Evolutionary conservation across 2,113 vertebrate species (phyloP).

Genomic region (Panurus biarmicus): DNA sequence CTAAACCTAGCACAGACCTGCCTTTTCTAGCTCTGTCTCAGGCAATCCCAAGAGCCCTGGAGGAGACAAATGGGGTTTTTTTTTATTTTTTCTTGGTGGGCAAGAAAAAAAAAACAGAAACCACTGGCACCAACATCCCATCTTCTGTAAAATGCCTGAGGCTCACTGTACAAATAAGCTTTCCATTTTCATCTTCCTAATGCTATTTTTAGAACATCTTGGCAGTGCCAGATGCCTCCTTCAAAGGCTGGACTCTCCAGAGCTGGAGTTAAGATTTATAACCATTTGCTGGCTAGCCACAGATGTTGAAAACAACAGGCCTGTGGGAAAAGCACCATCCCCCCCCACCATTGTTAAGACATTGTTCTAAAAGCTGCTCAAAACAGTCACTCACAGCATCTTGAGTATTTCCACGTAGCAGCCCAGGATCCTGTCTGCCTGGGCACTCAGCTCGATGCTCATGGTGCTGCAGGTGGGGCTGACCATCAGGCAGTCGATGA

Average conservation of each 20-base stretch:
- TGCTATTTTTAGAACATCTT: slow-evolving; percentile 48
- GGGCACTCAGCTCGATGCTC: slow-evolving; percentile 94
- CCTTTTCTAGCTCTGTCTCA: not conserved
- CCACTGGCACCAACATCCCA: not conserved
- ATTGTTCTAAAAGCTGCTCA: not conserved
- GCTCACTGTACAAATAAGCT: slow-evolving; percentile 25
- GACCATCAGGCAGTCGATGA: slow-evolving; percentile 98
- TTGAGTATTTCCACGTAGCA: slow-evolving; percentile 98
- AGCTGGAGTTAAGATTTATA: slow-evolving; percentile 9
- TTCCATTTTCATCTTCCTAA: slow-evolving; percentile 24
- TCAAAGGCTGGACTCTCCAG: not conserved
- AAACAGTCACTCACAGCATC: slow-evolving; percentile 88
- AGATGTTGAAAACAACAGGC: not conserved
- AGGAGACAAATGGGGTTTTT: not conserved
- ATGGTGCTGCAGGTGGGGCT: slow-evolving; percentile 91
- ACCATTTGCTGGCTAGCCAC: not conserved
- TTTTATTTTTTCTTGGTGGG: not conserved
- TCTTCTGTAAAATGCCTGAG: slow-evolving; percentile 1
- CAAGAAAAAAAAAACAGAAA: slow-evolving; percentile 13
- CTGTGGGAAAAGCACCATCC: not conserved
- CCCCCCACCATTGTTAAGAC: not conserved
- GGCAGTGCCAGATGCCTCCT: slow-evolving; percentile 48
- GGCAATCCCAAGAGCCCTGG: not conserved
- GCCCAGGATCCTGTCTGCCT: slow-evolving; percentile 91
- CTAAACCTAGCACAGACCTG: not conserved